These are phyloP conservation scores for Megaceryle maxima DNA, from an alignment of 2,113 vertebrate species.

Conservation along the genomic window DNA sequence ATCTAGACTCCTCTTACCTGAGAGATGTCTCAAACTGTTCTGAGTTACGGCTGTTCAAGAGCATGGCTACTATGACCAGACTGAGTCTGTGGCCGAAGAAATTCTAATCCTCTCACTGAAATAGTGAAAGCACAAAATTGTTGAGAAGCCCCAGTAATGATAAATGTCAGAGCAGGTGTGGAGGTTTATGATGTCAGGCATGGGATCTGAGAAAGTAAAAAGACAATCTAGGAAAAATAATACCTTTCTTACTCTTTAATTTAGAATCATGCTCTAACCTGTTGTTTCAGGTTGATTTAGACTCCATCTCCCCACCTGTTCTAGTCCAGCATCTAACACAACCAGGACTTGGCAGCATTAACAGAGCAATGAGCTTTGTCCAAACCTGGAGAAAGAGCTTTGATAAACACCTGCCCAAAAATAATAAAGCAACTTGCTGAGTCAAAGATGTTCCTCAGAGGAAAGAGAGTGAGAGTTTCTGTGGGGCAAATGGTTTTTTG, in stretches of 20 bases:
- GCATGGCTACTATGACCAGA: neutral
- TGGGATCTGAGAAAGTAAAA: neutral
- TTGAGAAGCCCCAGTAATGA: neutral
- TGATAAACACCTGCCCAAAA: neutral
- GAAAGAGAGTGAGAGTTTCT: neutral
- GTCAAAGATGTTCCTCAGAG: neutral
- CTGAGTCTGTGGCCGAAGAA: neutral
- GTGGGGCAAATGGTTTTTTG: neutral
- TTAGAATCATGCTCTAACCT: neutral
- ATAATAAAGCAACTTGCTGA: neutral
- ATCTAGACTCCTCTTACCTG: neutral
- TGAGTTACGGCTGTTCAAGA: neutral
- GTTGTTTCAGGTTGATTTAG: neutral
- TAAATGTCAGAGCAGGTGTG: neutral
- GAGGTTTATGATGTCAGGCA: neutral
- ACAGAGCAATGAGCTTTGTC: neutral
- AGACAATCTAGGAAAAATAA: neutral
- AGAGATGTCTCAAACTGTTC: neutral
- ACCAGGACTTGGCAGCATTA: neutral
- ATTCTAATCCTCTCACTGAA: neutral
- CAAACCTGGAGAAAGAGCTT: neutral
- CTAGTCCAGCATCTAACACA: neutral
- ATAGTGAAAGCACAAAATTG: neutral
- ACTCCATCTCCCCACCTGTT: neutral
- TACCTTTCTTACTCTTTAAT: neutral